Base-by-base conservation (phyloP, 1,140 invertebrate genomes). In the Diuraphis noxia region DNA sequence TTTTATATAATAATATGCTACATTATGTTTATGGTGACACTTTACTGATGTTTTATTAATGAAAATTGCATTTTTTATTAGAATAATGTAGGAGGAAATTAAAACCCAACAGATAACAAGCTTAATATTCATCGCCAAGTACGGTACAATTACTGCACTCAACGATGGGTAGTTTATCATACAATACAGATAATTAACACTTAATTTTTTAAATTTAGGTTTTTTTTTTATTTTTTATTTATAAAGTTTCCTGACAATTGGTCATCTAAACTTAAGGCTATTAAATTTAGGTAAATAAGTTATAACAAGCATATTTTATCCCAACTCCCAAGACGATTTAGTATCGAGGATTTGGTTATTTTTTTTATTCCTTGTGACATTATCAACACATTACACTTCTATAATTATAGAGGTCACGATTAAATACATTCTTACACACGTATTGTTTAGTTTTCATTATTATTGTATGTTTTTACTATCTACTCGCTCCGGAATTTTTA, bases 381-480 rank as follows among this genome's bases (percentile, higher is more conserved):
- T 63, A 56, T 63, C 30, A 72, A 72, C 56, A n/a, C 30, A 63
- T 63, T 63, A 63, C n/a, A 63, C 25, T 63, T 10, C 25, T 30
- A 30, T 63, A 56, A 63, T 81, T 38, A 38, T 25, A 38, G 77
- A 23, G 7, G 21, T 40, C 36, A 36, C 13, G 56, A 63, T 63
- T 63, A 63, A 36, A 36, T 36, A 2, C 23, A 38, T 81, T 40
- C 38, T 25, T 7, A 13, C 40, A 81, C 79, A 81, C 38, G 8
- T 25, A 81, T 79, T 79, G 21, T 79, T 81, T 81, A 25, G 36
- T 81, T 81, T 81, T 81, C 77, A 77, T 77, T 79, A 79, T 79
- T 36, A 25, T 81, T 25, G 9, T 23, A 38, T 81, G 34, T 81
- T 36, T 46, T 81, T 23, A 81, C 40, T 40, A 81, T 81, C 77